Evolutionary conservation across 2,888 invertebrate genomes (phyloP), one percentile per base, ranked within the genome.

Genomic region (Chrysopilus asiliformis): DNA sequence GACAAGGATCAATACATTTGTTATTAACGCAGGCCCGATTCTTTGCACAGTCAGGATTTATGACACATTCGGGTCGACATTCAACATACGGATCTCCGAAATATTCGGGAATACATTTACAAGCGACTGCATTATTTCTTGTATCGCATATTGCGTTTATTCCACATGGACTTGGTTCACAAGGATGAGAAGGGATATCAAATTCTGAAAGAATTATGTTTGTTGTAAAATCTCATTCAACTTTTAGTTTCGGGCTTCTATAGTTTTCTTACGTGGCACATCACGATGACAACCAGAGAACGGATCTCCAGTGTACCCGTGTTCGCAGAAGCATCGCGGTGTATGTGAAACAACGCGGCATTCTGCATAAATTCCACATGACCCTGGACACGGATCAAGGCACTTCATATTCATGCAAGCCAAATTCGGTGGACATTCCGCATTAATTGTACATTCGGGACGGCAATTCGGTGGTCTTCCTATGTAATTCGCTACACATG

Each of bases 1-100:
- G 74, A 51, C 87, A 89, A 8, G 87, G 87, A 62, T 87, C 79
- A 49, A 71, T 70, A 57, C 89, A 89, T 67, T 83, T 85, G 50
- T 76, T 75, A 56, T 76, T 78, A 37, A 71, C 68, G 49, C 80
- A 80, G 15, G 79, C 74, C 48, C 69, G 69, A 35, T 69, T 70
- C 38, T 66, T 63, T 30, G 68, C 58, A 50, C 80, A 81, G 49
- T 79, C 78, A 2, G 74, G 67, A 53, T 74, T 77, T 33, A 71
- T 67, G 10, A 72, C 67, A 53, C 79, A 79, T 58, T 79, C 78
- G 2, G 78, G 76, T 43, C 76, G 65, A 55, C 80, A 78, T 39
- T 72, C 71, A 18, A 69, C 68, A 49, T 72, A 72, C 19, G 79
- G 78, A 53, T 74, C 70, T 24, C 78, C 78, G 36, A 69, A 68